Evolutionary conservation across 2,888 invertebrate genomes (phyloP).

Genomic region (Drosophila anomelani): DNA sequence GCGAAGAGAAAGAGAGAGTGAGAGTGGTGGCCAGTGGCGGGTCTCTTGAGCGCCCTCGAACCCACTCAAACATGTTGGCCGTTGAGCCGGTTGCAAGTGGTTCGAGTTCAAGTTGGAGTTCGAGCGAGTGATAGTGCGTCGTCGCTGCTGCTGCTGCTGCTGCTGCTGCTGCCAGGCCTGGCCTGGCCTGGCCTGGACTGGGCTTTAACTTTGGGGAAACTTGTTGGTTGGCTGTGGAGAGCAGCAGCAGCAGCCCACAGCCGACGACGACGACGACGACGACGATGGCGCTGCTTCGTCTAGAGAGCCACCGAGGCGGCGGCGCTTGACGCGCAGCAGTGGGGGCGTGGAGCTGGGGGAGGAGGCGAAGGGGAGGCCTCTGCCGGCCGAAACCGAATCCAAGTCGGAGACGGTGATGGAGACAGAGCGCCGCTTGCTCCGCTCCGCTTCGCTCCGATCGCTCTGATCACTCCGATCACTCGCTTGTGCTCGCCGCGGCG

Average conservation of each 20-base stretch:
- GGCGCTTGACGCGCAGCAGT: slow-evolving; percentile 2
- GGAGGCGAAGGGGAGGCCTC: slow-evolving; percentile 1
- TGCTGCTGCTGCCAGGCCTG: neutral
- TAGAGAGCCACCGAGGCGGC: slow-evolving; percentile 4
- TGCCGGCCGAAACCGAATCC: slow-evolving; percentile 19
- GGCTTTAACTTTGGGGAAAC: slow-evolving; percentile 6
- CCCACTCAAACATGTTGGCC: slow-evolving; percentile 56
- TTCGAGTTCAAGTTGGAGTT: slow-evolving; percentile 19
- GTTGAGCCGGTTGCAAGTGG: neutral
- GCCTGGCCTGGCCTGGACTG: neutral
- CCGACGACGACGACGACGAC: neutral
- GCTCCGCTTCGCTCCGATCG: slow-evolving; percentile 26
- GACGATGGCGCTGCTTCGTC: slow-evolving; percentile 14
- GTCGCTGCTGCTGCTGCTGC: neutral
- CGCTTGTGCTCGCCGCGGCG: slow-evolving; percentile 54
- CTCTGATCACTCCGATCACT: slow-evolving; percentile 65
- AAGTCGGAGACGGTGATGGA: slow-evolving; percentile 20
- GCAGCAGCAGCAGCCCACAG: neutral
- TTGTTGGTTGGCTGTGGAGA: slow-evolving; percentile 9
- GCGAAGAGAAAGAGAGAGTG: slow-evolving; percentile 38
- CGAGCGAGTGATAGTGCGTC: slow-evolving; percentile 14
- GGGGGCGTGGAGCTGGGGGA: neutral
- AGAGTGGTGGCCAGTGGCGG: slow-evolving; percentile 13
- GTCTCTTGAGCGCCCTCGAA: slow-evolving; percentile 52
- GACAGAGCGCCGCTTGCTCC: slow-evolving; percentile 16